Conservation (phyloP, 2,113 vertebrate species). For the Carollia perspicillata region DNA sequence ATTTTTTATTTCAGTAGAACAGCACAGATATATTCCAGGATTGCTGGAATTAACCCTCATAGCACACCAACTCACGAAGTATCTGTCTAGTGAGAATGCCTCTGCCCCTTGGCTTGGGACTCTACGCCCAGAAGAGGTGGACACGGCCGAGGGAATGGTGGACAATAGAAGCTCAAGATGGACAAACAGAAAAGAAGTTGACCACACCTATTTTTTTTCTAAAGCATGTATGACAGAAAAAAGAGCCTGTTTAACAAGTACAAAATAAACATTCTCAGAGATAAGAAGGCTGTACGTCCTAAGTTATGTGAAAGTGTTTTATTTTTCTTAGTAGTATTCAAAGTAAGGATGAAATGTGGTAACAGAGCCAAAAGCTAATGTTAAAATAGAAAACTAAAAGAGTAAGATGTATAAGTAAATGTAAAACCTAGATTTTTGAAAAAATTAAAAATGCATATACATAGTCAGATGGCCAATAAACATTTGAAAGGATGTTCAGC, state of each 20-base stretch:
- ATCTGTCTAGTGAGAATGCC: neutral
- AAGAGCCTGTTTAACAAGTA: neutral
- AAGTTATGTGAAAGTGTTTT: conserved; percentile 26
- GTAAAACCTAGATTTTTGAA: neutral
- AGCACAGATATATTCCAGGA: neutral
- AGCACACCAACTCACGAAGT: no score
- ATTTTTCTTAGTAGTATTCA: conserved; percentile 27
- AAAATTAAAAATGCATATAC: neutral
- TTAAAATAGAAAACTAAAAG: conserved; percentile 11
- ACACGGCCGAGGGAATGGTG: neutral
- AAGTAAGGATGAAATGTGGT: conserved; percentile 22
- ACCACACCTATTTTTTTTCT: neutral
- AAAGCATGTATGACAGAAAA: neutral
- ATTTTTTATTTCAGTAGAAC: neutral
- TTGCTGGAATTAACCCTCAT: neutral
- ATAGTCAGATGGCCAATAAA: neutral
- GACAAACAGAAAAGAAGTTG: neutral
- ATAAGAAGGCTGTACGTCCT: neutral
- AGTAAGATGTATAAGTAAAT: neutral
- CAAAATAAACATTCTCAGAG: conserved; percentile 21
- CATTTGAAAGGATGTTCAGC: no score
- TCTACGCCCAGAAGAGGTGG: neutral
- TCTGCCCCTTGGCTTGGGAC: neutral
- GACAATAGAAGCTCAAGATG: neutral
- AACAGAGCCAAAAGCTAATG: conserved; percentile 18